These are phyloP conservation scores for Drosophila mercatorum DNA, from an alignment of 2,888 invertebrate species.

Conservation along the genomic window DNA sequence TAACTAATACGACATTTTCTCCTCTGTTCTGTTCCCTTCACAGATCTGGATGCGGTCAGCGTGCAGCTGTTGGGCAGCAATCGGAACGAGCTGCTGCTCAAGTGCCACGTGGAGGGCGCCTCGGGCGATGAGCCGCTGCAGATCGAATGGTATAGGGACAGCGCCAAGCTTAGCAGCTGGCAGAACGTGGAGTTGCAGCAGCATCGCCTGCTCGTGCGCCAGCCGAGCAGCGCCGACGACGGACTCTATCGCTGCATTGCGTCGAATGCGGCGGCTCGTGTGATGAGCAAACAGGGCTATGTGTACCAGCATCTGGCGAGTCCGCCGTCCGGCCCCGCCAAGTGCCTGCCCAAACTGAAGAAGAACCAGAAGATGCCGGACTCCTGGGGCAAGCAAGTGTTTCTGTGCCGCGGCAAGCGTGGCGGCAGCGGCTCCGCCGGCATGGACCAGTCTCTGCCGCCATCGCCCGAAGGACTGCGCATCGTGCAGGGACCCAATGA, in stretches of 20 bases:
- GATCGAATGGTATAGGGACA: conserved; percentile 86
- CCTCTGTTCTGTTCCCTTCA: conserved; percentile 26
- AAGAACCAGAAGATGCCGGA: conserved; percentile 76
- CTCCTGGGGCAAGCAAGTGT: conserved; percentile 75
- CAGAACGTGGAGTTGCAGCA: conserved; percentile 87
- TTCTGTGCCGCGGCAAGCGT: conserved; percentile 84
- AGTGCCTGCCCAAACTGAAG: conserved; percentile 80
- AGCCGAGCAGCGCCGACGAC: conserved; percentile 86
- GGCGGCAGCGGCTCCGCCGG: conserved; percentile 70
- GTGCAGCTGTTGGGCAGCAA: conserved; percentile 81
- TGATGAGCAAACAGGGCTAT: conserved; percentile 82
- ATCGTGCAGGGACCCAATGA: conserved; percentile 80
- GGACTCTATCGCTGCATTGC: conserved; percentile 91
- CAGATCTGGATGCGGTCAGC: conserved; percentile 82
- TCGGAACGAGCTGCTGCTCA: conserved; percentile 81
- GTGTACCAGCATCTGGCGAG: conserved; percentile 50
- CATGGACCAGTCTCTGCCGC: conserved; percentile 48
- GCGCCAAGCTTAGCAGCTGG: conserved; percentile 86
- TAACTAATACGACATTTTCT: background rate
- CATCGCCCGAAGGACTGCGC: conserved; percentile 53
- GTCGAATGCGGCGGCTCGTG: conserved; percentile 88
- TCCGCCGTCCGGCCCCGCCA: conserved; percentile 26
- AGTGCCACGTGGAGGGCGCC: conserved; percentile 83
- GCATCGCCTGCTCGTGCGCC: conserved; percentile 81
- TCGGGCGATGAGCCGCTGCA: conserved; percentile 78